Evolutionary conservation across 35 echinoderm and acorn worm genomes (phyloP), one percentile per base, ranked within the genome.

Genomic region (Heliocidaris erythrogramma): DNA sequence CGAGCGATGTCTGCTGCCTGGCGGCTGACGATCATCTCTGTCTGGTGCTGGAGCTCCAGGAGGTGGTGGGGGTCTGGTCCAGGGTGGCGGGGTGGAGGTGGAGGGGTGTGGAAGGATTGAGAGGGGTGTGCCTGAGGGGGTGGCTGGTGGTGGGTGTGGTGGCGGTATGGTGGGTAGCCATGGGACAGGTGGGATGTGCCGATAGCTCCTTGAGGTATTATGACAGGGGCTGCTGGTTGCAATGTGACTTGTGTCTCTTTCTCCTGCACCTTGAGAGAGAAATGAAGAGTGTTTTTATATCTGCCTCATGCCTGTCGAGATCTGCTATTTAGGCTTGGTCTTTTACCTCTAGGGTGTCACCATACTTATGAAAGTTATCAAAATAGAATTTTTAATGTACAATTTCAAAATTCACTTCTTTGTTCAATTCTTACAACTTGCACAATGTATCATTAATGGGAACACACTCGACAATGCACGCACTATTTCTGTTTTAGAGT

Each of bases 1-100:
- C 91, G 91, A 6, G 91, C 91, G 17, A 92, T 49, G 50, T 92
- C 91, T n/a, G 91, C 91, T 30, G 91, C 91, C 91, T 92, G 91
- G 48, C 91, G 91, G 48, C 91, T 92, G 91, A 92, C 49, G 48
- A 92, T 59, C 47, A 59, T 59, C 18, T 92, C 91, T 0, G 91
- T 92, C 49, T 49, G 47, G 17, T 49, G 47, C 48, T 92, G 91
- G 17, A 92, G 91, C 30, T 92, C 48, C 49, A 92, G 2, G 47
- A 92, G 48, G 91, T 92, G 49, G 91, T 48, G 47, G 4, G 91
- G 91, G 49, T 92, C 91, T 13, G 47, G 91, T 32, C 91, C 91
- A 89, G 87, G 87, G 87, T 47, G 87, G 87, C 31, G 21, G 31
- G 31, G 87, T 88, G 86, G 87, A 17, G 31, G 87, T 89, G 87